Evolutionary conservation across 2,888 invertebrate species (phyloP).

Genomic region (Oxytorus armatus): DNA sequence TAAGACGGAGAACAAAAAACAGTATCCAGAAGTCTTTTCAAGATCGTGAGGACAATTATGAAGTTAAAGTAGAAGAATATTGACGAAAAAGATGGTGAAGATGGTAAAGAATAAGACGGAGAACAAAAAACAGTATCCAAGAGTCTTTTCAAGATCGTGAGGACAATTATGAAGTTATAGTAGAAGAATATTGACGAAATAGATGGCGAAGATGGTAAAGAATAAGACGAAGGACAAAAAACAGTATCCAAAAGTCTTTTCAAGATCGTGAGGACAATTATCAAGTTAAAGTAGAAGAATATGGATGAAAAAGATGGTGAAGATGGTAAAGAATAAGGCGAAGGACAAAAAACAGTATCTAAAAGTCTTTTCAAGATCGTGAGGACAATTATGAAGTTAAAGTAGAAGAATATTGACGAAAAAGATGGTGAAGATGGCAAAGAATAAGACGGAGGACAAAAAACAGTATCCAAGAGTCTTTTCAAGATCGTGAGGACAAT

Average conservation of each 20-base stretch:
- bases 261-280: not conserved
- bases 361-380: too few relatives aligned
- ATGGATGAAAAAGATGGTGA: too few relatives aligned
- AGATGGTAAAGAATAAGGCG: too few relatives aligned
- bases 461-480: not conserved
- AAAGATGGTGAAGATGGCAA: not conserved
- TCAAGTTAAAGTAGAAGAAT: too few relatives aligned
- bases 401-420: too few relatives aligned
- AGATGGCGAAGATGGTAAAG: not conserved
- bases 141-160: too few relatives aligned
- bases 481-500: not conserved
- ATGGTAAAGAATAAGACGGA: not conserved
- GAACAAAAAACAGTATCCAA: constrained; percentile 2
- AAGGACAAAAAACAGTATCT: too few relatives aligned
- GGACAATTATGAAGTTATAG: not conserved
- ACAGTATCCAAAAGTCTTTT: not conserved
- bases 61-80: too few relatives aligned
- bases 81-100: not conserved
- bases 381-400: not conserved
- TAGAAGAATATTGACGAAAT: too few relatives aligned
- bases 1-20: not conserved
- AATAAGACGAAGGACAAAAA: not conserved
- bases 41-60: too few relatives aligned
- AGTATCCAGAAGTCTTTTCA: too few relatives aligned
- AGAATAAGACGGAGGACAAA: not conserved